These are phyloP conservation scores for Lampris incognitus DNA, from an alignment of 2,113 vertebrate genomes.

Conservation along the genomic window DNA sequence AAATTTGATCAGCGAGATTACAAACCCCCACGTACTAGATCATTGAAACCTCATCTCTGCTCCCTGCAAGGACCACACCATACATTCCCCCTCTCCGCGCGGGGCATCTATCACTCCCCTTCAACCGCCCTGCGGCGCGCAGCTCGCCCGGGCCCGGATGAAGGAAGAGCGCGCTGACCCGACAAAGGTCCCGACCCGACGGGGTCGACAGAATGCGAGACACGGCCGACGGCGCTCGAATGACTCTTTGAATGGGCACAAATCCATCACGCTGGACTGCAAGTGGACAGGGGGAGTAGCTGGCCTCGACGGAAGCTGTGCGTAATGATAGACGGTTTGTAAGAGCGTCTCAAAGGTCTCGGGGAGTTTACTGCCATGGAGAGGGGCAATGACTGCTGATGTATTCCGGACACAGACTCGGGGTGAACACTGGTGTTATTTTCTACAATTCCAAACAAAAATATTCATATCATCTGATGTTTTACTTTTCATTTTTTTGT, in stretches of 20 bases:
- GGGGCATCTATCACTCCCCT: slow-evolving; percentile 66
- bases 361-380: slow-evolving; percentile 31
- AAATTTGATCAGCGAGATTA: slow-evolving; percentile 79
- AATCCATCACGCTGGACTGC: slow-evolving; percentile 65
- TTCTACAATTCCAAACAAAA: no score
- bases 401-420: slow-evolving; percentile 49
- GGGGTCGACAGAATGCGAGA: slow-evolving; percentile 57
- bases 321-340: slow-evolving; percentile 60
- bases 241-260: slow-evolving; percentile 53
- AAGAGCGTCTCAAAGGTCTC: slow-evolving; percentile 41
- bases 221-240: slow-evolving; percentile 39
- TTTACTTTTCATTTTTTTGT: no score
- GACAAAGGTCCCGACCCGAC: slow-evolving; percentile 37
- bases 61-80: slow-evolving; percentile 60
- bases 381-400: slow-evolving; percentile 60
- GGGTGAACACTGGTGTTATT: not conserved
- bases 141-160: slow-evolving; percentile 53
- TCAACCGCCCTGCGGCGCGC: slow-evolving; percentile 10
- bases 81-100: slow-evolving; percentile 56
- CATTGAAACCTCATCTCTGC: slow-evolving; percentile 78
- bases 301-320: slow-evolving; percentile 62
- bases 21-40: slow-evolving; percentile 68
- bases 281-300: slow-evolving; percentile 11
- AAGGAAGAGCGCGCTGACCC: slow-evolving; percentile 23
- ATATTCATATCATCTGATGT: no score